Conservation (phyloP, 2,888 invertebrate genomes). For the Parochlus steinenii region DNA sequence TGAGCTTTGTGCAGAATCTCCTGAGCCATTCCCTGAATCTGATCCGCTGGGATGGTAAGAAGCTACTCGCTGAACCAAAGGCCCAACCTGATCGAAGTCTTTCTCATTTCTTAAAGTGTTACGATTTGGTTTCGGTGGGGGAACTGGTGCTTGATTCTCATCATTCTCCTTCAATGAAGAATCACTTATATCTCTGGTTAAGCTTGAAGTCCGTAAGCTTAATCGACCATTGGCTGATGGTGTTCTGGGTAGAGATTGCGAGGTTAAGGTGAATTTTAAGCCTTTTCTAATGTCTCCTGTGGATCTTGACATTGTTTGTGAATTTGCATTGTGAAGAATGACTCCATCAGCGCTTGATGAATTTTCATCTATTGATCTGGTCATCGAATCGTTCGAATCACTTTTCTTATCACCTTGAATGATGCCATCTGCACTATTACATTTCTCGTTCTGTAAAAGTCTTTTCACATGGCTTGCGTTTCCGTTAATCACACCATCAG, state of each 20-base stretch:
- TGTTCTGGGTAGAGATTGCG: slow-evolving; percentile 37
- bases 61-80: slow-evolving; percentile 31
- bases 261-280: slow-evolving; percentile 36
- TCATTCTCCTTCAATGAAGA: slow-evolving; percentile 37
- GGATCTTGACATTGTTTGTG: slow-evolving; percentile 31
- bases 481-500: slow-evolving; percentile 44
- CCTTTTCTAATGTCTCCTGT: slow-evolving; percentile 20
- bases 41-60: slow-evolving; percentile 71
- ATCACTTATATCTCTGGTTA: slow-evolving; percentile 44
- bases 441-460: slow-evolving; percentile 32
- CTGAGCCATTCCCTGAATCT: slow-evolving; percentile 79
- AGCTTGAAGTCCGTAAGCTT: slow-evolving; percentile 35
- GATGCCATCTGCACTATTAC: slow-evolving; percentile 50
- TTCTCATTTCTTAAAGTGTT: slow-evolving; percentile 30
- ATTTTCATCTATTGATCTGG: slow-evolving; percentile 28
- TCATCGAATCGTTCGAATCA: slow-evolving; percentile 18
- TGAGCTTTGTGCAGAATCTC: slow-evolving; percentile 62
- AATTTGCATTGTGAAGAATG: slow-evolving; percentile 23
- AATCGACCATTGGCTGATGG: slow-evolving; percentile 32
- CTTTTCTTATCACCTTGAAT: slow-evolving; percentile 34
- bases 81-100: slow-evolving; percentile 28
- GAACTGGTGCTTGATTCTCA: slow-evolving; percentile 39
- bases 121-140: slow-evolving; percentile 47
- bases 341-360: slow-evolving; percentile 37
- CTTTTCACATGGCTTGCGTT: background rate